Evolutionary conservation across 2,888 invertebrate genomes (phyloP), one percentile per base, ranked within the genome.

Genomic region (Chirona hameri): DNA sequence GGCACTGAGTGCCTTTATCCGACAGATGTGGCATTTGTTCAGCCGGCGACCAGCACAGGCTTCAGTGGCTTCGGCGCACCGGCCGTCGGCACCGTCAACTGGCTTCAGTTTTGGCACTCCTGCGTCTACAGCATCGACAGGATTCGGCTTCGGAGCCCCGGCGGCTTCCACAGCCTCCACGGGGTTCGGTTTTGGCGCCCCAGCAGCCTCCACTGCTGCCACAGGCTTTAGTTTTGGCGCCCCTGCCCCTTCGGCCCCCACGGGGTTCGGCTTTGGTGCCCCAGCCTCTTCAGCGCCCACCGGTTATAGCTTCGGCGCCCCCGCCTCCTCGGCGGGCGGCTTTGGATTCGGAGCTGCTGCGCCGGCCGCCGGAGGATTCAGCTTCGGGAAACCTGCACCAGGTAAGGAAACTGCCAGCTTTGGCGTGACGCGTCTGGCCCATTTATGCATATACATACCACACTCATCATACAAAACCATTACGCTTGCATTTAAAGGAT

Each of bases 171-270:
- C 84, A 5, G 87, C 90, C 82, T 89, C 90, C 69, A 90, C 91
- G 85, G 89, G 90, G 9, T 76, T 83, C n/a, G 60, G 82, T 48
- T 87, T 89, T 88, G 90, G 85, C 88, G 90, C 86, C 87, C 88
- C 52, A 27, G 48, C 79, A 4, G 52, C 79, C 15, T 52, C 27
- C 0, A 46, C 83, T 9, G 87, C 90, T 82, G 89, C 90, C 69
- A 90, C 91, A 85, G 76, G 31, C 76, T 39, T 21, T 39, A 21
- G 46, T 18, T 52, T 52, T 10, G 79, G n/a, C 12, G 52, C 52
- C 27, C 46, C 79, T 18, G 79, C 79, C 14, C 7, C 79, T 24
- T n/a, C 79, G n/a, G 79, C 79, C 46, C 1, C n/a, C 79, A 80
- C 79, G 7, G 79, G 52, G n/a, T 27, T 80, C 79, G 27, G 79